Percentiles rank a stretch among this genome's conserved stretches.
phyloP scores from a whole-genome alignment of 2,113 vertebrate genomes.

The Psilopsiagon aymara region DNA sequence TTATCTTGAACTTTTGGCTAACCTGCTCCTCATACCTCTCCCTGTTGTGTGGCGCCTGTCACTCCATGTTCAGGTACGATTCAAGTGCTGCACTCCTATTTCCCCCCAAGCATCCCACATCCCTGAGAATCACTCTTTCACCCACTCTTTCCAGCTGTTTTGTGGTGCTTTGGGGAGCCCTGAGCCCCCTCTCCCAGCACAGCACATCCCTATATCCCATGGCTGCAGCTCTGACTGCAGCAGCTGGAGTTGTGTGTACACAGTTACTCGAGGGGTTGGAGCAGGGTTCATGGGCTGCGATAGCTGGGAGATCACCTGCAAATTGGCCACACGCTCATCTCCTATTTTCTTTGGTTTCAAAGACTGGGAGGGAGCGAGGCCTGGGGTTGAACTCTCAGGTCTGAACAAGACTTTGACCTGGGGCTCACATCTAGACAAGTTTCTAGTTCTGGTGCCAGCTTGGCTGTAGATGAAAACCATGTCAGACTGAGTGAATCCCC shows the following conservation, averaged over 20 bases:
- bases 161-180: not conserved
- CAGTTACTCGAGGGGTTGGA: not conserved
- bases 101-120: not conserved
- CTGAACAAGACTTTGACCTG: not conserved
- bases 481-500: not conserved
- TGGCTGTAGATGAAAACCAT: not conserved
- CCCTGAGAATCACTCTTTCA: not conserved
- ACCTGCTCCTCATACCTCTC: not conserved
- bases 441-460: not conserved
- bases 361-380: not conserved
- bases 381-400: not conserved
- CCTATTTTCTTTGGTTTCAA: not conserved
- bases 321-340: not conserved
- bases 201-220: fast-evolving
- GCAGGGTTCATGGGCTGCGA: not conserved
- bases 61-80: not conserved
- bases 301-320: not conserved
- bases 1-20: not conserved
- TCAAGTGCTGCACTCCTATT: not conserved
- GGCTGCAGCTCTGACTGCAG: not conserved
- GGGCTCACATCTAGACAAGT: not conserved
- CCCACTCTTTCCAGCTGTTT: not conserved
- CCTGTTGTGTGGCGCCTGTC: not conserved
- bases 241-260: not conserved
- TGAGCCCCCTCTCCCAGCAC: not conserved